phyloP scores from a whole-genome alignment of 2,888 invertebrate species.

The Stenotaenia linearis region DNA sequence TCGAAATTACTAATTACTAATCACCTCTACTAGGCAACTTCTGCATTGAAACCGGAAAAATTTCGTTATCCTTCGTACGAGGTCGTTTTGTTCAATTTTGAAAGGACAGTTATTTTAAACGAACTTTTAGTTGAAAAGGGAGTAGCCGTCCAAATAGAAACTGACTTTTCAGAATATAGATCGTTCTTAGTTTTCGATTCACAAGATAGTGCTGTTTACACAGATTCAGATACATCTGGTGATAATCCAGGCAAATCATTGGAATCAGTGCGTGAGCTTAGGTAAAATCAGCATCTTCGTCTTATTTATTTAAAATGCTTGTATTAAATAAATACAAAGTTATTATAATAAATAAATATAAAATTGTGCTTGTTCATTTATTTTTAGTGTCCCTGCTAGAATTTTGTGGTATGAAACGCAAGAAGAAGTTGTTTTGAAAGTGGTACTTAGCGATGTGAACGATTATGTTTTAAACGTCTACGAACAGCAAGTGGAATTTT shows the following conservation, averaged over 20 bases:
- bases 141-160: slow-evolving; percentile 39
- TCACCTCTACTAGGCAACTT: slow-evolving; percentile 36
- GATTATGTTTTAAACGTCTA: background rate
- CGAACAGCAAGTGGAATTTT: background rate
- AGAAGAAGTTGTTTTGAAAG: background rate
- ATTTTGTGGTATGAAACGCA: background rate
- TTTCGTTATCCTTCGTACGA: slow-evolving; percentile 52
- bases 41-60: slow-evolving; percentile 54
- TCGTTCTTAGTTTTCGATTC: slow-evolving; percentile 32
- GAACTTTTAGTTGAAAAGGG: slow-evolving; percentile 39
- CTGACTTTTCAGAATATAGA: background rate
- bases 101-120: background rate
- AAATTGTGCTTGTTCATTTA: no score
- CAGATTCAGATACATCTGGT: background rate
- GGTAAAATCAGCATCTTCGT: no score
- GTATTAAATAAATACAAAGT: no score
- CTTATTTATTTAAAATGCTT: no score
- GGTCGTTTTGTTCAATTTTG: slow-evolving; percentile 44
- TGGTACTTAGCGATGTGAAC: background rate
- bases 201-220: background rate
- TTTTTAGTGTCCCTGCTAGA: background rate
- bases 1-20: background rate
- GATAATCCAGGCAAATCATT: no score
- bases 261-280: no score
- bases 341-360: no score